Evolutionary conservation across 2,113 vertebrate species (phyloP).

Genomic region (Callocephalon fimbriatum): DNA sequence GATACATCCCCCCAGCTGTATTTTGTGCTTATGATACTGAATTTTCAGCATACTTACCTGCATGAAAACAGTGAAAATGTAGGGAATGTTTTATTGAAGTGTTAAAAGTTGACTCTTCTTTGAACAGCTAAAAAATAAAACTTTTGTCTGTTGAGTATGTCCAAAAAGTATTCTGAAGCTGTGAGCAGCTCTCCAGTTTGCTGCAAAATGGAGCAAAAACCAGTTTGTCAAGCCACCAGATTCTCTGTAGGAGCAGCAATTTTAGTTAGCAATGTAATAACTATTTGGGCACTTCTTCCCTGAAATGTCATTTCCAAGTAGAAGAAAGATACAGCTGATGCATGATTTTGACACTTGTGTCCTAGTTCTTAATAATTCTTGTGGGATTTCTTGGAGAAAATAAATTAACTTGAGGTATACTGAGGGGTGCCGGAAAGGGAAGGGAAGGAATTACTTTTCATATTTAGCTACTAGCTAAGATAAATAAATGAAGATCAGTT

Average conservation of each 20-base stretch:
- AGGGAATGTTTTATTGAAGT: background rate
- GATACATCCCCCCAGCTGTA: background rate
- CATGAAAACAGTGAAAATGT: background rate
- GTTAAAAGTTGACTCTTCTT: background rate
- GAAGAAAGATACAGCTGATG: background rate
- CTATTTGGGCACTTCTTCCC: background rate
- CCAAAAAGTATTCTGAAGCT: background rate
- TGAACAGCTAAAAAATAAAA: background rate
- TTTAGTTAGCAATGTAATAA: constrained; percentile 19
- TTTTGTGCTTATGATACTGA: background rate
- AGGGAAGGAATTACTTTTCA: background rate
- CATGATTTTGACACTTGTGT: background rate
- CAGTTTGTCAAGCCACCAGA: background rate
- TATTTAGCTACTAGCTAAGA: background rate
- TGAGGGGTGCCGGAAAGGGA: background rate
- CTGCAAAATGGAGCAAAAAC: constrained; percentile 10
- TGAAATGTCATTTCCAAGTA: background rate
- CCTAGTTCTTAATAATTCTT: constrained; percentile 28
- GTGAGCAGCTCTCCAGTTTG: background rate
- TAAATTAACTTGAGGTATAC: background rate
- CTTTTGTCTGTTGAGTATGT: background rate
- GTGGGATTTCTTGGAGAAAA: background rate
- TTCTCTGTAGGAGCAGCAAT: background rate
- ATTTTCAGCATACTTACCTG: background rate
- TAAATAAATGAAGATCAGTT: background rate